Percentiles rank a stretch among this genome's conserved stretches.
Evolutionary conservation across 2,113 vertebrate genomes (phyloP).

Genomic region (Siniperca knerii): DNA sequence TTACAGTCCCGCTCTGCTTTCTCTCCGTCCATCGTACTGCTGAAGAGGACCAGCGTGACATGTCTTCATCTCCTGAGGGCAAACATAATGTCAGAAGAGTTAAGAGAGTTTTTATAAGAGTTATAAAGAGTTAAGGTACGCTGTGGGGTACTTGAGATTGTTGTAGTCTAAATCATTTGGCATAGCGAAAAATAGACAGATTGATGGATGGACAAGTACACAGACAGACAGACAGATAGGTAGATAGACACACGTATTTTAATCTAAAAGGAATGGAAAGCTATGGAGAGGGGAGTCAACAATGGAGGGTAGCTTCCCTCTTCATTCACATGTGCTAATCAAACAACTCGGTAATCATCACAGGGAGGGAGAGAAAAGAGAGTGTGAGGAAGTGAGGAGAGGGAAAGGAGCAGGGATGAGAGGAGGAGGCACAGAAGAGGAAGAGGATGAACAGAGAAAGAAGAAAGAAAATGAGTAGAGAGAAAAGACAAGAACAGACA

Average conservation of each 20-base stretch:
- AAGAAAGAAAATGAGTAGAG: not conserved
- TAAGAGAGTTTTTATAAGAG: not conserved
- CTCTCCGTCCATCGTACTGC: conserved; percentile 60
- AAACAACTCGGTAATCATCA: conserved; percentile 9
- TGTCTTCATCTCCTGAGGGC: conserved; percentile 74
- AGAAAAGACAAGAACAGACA: not conserved
- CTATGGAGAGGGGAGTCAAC: conserved; percentile 3
- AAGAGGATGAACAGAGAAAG: not conserved
- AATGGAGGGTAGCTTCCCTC: not conserved
- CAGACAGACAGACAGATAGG: not conserved
- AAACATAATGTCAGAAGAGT: conserved; percentile 29
- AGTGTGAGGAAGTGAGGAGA: not conserved
- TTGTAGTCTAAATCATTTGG: not conserved
- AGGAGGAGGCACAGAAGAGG: not conserved
- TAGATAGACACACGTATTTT: not conserved
- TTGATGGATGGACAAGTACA: not conserved
- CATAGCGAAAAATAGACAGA: not conserved
- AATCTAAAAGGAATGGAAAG: conserved; percentile 12
- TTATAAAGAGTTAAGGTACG: no score
- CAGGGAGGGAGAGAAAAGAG: not conserved
- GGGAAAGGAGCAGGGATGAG: not conserved
- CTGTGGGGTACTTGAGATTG: not conserved
- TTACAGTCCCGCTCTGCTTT: conserved; percentile 63
- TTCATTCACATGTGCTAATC: conserved; percentile 7
- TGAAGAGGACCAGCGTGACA: conserved; percentile 44